phyloP scores from a whole-genome alignment of 2,888 invertebrate species.

The Cepaea hortensis region DNA sequence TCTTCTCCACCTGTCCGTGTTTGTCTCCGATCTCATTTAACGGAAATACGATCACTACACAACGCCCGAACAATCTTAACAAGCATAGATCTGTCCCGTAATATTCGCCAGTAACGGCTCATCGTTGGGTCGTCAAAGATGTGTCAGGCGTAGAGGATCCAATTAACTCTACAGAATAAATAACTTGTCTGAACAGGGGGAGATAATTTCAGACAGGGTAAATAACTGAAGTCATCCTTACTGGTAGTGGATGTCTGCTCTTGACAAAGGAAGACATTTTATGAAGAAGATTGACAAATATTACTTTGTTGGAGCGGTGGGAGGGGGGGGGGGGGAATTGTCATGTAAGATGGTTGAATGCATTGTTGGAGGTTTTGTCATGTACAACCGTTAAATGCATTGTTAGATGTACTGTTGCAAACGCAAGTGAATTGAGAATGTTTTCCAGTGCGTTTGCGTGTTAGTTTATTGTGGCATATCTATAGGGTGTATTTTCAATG shows the following conservation, averaged over 20 bases:
- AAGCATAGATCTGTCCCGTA: neutral
- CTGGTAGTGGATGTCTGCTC: neutral
- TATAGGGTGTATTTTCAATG: too few species aligned
- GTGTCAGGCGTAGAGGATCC: neutral
- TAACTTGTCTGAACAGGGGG: neutral
- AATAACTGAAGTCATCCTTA: neutral
- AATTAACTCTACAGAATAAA: constrained; percentile 31
- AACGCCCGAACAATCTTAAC: neutral
- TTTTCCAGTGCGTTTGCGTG: too few species aligned
- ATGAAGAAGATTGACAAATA: neutral
- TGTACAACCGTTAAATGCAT: too few species aligned
- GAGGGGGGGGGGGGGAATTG: too few species aligned
- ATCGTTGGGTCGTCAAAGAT: neutral
- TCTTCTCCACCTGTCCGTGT: neutral
- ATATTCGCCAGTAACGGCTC: neutral
- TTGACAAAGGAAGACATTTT: neutral
- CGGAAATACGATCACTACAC: neutral
- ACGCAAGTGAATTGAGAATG: too few species aligned
- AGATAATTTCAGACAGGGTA: neutral
- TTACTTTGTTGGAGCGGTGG: too few species aligned
- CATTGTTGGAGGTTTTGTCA: too few species aligned
- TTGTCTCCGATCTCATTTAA: neutral
- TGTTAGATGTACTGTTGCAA: too few species aligned
- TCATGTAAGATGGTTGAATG: too few species aligned
- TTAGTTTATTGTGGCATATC: too few species aligned